phyloP scores from a whole-genome alignment of 1,140 invertebrate species.

The Pollicipes pollicipes region DNA sequence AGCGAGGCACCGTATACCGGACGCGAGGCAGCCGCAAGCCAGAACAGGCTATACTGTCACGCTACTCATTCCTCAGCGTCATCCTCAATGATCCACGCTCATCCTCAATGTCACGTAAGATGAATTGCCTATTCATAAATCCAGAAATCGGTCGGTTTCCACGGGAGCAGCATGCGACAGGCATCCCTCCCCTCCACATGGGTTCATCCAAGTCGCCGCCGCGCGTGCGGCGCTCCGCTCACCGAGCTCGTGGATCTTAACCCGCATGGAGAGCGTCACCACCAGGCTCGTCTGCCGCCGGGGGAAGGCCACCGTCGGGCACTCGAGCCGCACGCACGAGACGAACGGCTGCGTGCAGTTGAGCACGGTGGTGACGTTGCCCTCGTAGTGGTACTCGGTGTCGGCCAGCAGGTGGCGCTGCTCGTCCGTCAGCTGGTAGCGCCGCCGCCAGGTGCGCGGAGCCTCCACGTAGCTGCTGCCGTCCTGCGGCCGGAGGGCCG shows the following conservation, averaged over 20 bases:
- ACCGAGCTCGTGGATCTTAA: not conserved
- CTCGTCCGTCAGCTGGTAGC: not conserved
- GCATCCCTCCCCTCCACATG: no score
- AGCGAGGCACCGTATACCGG: no score
- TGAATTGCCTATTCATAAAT: no score
- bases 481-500: no score
- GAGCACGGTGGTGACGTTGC: not conserved
- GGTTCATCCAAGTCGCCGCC: no score
- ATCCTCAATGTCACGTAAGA: no score
- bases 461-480: not conserved
- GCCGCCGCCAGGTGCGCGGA: not conserved
- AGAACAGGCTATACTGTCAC: no score
- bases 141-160: no score
- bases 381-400: not conserved
- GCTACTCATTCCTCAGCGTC: no score
- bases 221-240: not conserved
- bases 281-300: not conserved
- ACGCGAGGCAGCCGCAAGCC: no score
- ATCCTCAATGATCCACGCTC: no score
- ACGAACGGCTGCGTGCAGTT: not conserved
- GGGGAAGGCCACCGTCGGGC: not conserved
- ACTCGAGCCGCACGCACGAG: not conserved
- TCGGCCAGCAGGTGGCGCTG: not conserved
- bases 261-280: not conserved
- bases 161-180: no score